Evolutionary conservation across 2,888 invertebrate genomes (phyloP), one percentile per base, ranked within the genome.

Genomic region (Lepidocyrtinus sp.): DNA sequence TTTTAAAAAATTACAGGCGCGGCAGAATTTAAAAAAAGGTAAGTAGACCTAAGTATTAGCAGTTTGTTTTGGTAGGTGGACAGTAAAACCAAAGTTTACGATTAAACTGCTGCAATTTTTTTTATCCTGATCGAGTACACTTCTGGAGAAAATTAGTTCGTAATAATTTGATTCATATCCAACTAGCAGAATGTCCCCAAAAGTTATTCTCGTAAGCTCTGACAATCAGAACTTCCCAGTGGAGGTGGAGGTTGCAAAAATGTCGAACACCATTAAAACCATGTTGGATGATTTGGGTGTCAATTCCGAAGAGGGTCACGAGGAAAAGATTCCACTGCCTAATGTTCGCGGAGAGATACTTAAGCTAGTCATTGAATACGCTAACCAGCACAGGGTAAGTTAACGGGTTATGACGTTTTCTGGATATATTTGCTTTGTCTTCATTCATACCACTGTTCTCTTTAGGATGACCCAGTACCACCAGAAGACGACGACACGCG

Each of bases 401-500:
- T 55, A 17, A 12, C n/a, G 17, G 2, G 5, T 55, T 55, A 55
- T 12, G 9, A 55, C 2, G 5, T n/a, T 55, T 55, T 26, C 12
- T 46, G 46, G 24, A 75, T 50, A 26, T 22, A 22, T 62, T 50
- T 17, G 71, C 0, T 80, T 69, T 50, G 50, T 19, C 0, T 74
- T 69, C 64, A 67, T 15, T 63, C n/a, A n/a, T n/a, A n/a, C n/a
- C n/a, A n/a, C n/a, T n/a, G n/a, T n/a, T n/a, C n/a, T n/a, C n/a
- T n/a, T n/a, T n/a, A 86, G 90, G 95, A 99, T 88, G 99, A 99
- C 89, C 96, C 97, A 24, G 96, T 97, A 75, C 94, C 96, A 87
- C 95, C 97, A 7, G 98, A 98, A 89, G 98, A 99, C 87, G 98
- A 98, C 88, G 98, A 99, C 88, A 97, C 96, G 89, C 96, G 96